Base-by-base conservation (phyloP, 2,888 invertebrate genomes). In the Physocephala rufipes region DNA sequence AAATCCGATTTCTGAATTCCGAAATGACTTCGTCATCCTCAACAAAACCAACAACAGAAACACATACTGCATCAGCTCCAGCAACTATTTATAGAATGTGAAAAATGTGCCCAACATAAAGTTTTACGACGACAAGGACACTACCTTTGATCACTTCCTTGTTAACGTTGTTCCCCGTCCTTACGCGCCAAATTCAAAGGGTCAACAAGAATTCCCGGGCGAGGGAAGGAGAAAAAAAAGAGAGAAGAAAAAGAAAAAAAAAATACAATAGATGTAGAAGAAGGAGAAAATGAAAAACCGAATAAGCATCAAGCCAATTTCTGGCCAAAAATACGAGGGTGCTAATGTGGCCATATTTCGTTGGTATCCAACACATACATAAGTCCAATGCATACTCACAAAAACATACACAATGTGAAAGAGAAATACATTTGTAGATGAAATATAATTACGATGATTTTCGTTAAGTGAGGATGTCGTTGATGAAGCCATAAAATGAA, bases 291-390 rank as follows among this genome's bases (percentile, higher is more conserved):
- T n/a, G 47, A 21, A 21, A 24, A 24, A 19, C 5, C 62, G 21
- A 62, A 47, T 63, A 45, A 45, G 58, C 26, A 58, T 26, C 58
- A 58, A 58, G 65, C 66, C 61, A 59, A 61, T 71, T 62, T 61
- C 45, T 63, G 71, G 67, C 67, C 62, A 62, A 62, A 63, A 62
- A 79, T 79, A 79, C 79, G 79, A 79, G 82, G 82, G 81, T 82
- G 79, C 80, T 79, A 81, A 82, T 82, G 80, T 82, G 82, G 81
- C 81, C 82, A 82, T 81, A 82, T 81, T 80, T 81, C 78, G 79
- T 81, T 79, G 79, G 79, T 75, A 47, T 36, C 36, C 76, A 76
- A 67, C 58, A 13, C 79, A 78, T n/a, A n/a, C 45, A 58, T n/a
- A n/a, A n/a, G n/a, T n/a, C n/a, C n/a, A n/a, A n/a, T n/a, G n/a